Base-by-base conservation (phyloP, 2,888 invertebrate species). In the Andricus curvator region DNA sequence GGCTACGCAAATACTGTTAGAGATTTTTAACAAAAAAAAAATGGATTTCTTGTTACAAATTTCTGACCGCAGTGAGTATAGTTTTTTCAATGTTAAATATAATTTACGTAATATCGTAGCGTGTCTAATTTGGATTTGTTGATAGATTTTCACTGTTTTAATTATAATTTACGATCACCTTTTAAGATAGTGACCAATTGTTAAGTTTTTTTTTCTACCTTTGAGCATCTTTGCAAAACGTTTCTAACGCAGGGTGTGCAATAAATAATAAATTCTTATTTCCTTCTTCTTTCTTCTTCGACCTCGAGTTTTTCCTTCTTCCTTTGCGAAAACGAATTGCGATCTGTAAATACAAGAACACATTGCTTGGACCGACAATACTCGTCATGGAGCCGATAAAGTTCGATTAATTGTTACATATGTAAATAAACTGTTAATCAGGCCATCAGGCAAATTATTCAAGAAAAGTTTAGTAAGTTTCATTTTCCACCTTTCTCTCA, bases 181-280 rank as follows among this genome's bases (percentile, higher is more conserved):
- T 78, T 80, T 82, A 78, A 81, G 78, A 83, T 86, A 83, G 80
- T 86, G 85, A 80, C 51, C 83, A 80, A 84, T 84, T 87, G 84
- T 85, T 85, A 83, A 86, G 81, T 85, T 84, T 86, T 80, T 81
- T 79, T 79, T 82, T 37, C 77, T 83, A 60, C 70, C 80, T 78
- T 80, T 82, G 79, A 86, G 66, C 81, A 78, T 85, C 84, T 82
- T 79, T 84, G 80, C 78, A 82, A 84, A 82, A 78, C 76, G 81
- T 62, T 83, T 78, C 80, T 84, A 82, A 83, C 79, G 82, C 83
- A 60, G 60, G 22, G 82, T 85, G 83, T 86, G 85, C 85, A 87
- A 86, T 86, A 86, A 87, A 87, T 83, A 84, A 81, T 85, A 85
- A 78, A 85, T 86, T 86, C 81, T 81, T 84, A 84, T 78, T 80